Evolutionary conservation across 2,113 vertebrate species (phyloP).

Genomic region (Anarrhichthys ocellatus): DNA sequence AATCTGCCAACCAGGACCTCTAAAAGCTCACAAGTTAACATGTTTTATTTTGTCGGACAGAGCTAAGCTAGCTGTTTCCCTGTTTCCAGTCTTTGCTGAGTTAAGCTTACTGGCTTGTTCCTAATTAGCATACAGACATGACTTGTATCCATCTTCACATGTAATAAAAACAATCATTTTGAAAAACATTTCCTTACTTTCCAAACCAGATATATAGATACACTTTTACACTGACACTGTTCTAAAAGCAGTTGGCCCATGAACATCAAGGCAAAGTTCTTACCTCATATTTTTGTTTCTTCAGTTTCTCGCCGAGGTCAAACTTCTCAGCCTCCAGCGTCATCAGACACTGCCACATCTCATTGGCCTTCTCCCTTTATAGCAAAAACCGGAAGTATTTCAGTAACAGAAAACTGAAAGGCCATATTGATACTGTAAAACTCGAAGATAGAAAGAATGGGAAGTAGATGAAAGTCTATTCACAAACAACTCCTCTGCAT

Average conservation of each 20-base stretch:
- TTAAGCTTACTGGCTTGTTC: background rate
- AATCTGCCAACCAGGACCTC: background rate
- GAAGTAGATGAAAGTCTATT: background rate
- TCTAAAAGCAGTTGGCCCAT: background rate
- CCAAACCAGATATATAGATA: background rate
- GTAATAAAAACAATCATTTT: background rate
- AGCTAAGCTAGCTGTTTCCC: background rate
- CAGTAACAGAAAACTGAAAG: constrained; percentile 23
- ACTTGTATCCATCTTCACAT: background rate
- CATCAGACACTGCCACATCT: constrained; percentile 90
- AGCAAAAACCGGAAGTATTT: background rate
- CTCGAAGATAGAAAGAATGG: background rate
- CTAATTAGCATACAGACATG: background rate
- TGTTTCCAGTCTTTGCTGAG: background rate
- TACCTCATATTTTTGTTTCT: constrained; percentile 95
- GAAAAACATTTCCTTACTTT: background rate
- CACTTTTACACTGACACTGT: background rate
- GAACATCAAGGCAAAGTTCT: constrained; percentile 55
- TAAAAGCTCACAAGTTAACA: background rate
- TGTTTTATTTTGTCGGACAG: background rate
- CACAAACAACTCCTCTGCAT: constrained; percentile 12
- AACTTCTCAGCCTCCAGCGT: constrained; percentile 94
- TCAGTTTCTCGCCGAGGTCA: constrained; percentile 90
- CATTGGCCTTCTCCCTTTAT: constrained; percentile 89
- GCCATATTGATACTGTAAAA: background rate